Evolutionary conservation across 2,888 invertebrate species (phyloP).

Genomic region (Drosophila peninsularis): DNA sequence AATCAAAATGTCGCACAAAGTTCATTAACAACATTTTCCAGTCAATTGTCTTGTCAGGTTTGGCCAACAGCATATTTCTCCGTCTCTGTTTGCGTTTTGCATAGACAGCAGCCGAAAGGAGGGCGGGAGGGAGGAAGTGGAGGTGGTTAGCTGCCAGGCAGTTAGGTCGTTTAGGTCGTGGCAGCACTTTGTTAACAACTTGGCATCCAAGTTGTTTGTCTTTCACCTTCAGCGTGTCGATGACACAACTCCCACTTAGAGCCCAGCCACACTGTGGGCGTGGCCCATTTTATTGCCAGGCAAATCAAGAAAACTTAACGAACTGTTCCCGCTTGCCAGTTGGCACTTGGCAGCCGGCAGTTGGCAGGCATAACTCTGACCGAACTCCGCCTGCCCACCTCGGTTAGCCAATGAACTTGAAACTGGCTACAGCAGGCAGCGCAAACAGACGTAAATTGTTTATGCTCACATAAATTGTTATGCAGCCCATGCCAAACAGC

Average conservation of each 20-base stretch:
- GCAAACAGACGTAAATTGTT: slow-evolving; percentile 28
- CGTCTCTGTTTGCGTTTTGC: slow-evolving; percentile 53
- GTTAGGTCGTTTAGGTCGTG: slow-evolving; percentile 59
- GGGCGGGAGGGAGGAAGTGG: neutral
- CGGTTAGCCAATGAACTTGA: slow-evolving; percentile 43
- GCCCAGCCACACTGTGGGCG: neutral
- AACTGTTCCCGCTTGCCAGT: slow-evolving; percentile 52
- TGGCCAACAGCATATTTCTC: slow-evolving; percentile 55
- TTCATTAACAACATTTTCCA: slow-evolving; percentile 79
- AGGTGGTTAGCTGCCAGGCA: neutral
- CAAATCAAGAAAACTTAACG: slow-evolving; percentile 71
- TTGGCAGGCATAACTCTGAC: slow-evolving; percentile 14
- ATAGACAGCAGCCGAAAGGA: slow-evolving; percentile 35
- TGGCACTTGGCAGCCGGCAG: neutral
- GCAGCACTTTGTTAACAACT: slow-evolving; percentile 73
- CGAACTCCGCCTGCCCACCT: slow-evolving; percentile 11
- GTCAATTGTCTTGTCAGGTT: slow-evolving; percentile 73
- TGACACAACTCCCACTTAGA: slow-evolving; percentile 60
- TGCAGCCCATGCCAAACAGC: slow-evolving; percentile 2
- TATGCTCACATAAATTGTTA: slow-evolving; percentile 11
- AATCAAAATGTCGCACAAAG: slow-evolving; percentile 78
- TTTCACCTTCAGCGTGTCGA: slow-evolving; percentile 75
- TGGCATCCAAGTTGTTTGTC: slow-evolving; percentile 76
- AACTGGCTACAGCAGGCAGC: slow-evolving; percentile 29
- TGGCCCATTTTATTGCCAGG: slow-evolving; percentile 54